Conservation (phyloP, 2,113 vertebrate genomes). For the Hystrix brachyura region DNA sequence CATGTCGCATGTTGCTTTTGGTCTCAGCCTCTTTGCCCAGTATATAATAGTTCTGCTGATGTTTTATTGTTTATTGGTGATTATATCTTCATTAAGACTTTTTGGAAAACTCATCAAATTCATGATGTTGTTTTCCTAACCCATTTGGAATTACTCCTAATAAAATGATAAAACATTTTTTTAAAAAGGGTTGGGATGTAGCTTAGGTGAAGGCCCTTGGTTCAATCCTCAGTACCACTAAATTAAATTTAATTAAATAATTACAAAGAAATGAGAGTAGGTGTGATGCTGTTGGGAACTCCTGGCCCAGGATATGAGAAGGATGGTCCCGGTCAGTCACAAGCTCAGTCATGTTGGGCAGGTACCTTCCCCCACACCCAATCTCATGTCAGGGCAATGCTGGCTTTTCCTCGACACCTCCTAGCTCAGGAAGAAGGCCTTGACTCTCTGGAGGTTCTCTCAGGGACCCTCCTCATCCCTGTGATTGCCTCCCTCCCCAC, state of each 20-base stretch:
- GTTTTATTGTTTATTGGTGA: slow-evolving; percentile 92
- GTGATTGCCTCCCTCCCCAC: not conserved
- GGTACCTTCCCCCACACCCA: accelerated
- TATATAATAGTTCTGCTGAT: slow-evolving; percentile 91
- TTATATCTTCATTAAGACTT: slow-evolving; percentile 90
- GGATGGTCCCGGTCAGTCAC: accelerated
- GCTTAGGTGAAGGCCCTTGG: not conserved
- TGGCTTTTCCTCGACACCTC: not conserved
- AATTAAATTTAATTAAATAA: not conserved
- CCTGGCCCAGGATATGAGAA: not conserved
- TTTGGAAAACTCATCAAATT: slow-evolving; percentile 89
- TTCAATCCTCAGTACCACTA: not conserved
- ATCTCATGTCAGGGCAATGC: not conserved
- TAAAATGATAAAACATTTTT: slow-evolving; percentile 90
- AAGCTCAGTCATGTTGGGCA: not conserved
- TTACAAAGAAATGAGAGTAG: not conserved
- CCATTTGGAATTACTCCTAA: slow-evolving; percentile 94
- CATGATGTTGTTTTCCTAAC: slow-evolving; percentile 91
- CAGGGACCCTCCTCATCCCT: not conserved
- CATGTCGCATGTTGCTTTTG: slow-evolving; percentile 91
- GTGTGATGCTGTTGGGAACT: not conserved
- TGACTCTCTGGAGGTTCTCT: not conserved
- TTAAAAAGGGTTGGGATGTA: not conserved
- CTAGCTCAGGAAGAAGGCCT: not conserved
- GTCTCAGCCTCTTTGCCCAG: slow-evolving; percentile 90